Evolutionary conservation across 2,113 vertebrate genomes (phyloP).

Genomic region (Phalacrocorax aristotelis): DNA sequence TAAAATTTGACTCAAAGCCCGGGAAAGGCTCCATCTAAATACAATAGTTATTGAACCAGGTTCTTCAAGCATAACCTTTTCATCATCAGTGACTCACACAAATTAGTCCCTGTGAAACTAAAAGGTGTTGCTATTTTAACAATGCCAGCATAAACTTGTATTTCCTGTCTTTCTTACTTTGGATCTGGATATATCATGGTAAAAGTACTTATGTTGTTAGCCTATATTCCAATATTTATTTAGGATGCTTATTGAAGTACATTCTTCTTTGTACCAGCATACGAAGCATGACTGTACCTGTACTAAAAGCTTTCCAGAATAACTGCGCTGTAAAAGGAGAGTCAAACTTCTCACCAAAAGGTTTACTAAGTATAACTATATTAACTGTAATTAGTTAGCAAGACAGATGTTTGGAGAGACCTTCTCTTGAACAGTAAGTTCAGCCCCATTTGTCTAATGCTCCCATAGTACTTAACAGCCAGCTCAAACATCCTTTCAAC

Average conservation of each 20-base stretch:
- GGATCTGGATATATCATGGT: background rate
- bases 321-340: background rate
- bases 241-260: background rate
- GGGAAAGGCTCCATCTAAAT: conserved; percentile 8
- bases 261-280: background rate
- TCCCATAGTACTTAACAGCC: background rate
- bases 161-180: background rate
- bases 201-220: background rate
- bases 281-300: background rate
- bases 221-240: background rate
- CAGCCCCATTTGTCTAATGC: background rate
- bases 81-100: background rate
- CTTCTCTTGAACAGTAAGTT: background rate
- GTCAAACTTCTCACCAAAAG: background rate
- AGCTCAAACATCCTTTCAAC: background rate
- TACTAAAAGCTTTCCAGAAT: background rate
- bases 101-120: background rate
- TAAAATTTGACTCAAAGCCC: background rate
- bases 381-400: background rate
- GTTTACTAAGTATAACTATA: background rate
- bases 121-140: background rate
- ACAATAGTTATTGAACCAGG: conserved; percentile 45
- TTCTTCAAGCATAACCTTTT: conserved; percentile 41
- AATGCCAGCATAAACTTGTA: background rate
- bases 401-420: background rate